Conservation (phyloP, 2,888 invertebrate species). For the Lithophane ornitopus region DNA sequence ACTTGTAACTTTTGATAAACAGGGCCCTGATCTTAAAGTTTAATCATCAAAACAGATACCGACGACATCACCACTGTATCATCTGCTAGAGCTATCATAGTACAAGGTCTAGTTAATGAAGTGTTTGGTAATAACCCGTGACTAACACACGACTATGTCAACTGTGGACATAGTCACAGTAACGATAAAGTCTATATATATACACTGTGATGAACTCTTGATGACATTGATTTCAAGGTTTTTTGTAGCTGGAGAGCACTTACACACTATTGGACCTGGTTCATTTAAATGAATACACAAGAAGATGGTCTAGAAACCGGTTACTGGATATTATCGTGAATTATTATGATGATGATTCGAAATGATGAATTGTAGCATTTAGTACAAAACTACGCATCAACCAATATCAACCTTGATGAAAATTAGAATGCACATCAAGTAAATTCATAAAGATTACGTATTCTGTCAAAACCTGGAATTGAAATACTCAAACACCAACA, state of each 20-base stretch:
- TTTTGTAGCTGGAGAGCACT: not conserved
- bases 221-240: slow-evolving; percentile 23
- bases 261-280: not conserved
- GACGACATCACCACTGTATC: not conserved
- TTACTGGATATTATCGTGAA: not conserved
- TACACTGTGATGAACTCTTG: not conserved
- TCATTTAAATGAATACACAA: not conserved
- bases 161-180: not conserved
- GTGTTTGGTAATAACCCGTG: slow-evolving; percentile 12
- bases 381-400: not conserved
- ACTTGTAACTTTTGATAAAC: no score
- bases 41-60: not conserved
- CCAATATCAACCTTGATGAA: not conserved
- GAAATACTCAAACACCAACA: not conserved
- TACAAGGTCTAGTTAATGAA: slow-evolving; percentile 11
- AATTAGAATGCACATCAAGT: not conserved
- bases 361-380: not conserved
- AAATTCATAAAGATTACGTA: not conserved
- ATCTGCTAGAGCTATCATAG: slow-evolving; percentile 9
- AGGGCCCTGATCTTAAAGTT: not conserved
- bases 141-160: slow-evolving; percentile 5
- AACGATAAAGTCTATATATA: not conserved
- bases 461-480: not conserved
- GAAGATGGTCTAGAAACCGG: not conserved
- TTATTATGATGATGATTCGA: not conserved